Base-by-base conservation (phyloP, 2,113 vertebrate species). In the Fulica atra region DNA sequence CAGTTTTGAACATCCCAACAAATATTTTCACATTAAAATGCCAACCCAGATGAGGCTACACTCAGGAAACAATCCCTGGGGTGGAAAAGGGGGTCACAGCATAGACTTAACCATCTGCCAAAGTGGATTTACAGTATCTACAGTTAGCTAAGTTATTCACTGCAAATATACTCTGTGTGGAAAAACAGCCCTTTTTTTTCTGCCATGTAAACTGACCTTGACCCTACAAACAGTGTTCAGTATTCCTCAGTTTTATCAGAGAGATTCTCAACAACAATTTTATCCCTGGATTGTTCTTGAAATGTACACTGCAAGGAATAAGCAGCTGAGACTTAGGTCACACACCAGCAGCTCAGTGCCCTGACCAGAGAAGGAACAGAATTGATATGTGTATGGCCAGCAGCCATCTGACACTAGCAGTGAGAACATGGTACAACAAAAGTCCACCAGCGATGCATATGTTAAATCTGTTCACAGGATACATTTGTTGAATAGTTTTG, bases 391-490 rank as follows among this genome's bases (percentile, higher is more conserved):
- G 16, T 65, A 59, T 19, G 29, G 60, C 73, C 56, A 88, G 44
- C 79, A 92, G 57, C 56, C 76, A 90, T 53, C 35, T 81, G 48
- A 92, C 31, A 46, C 2, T 0, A 90, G 64, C 25, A 90, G 68
- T 24, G 19, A 92, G 60, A 95, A 88, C 48, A 71, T 8, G 59
- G 46, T 36, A 77, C 35, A 90, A 93, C 93, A 46, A 73, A 66
- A 81, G 88, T 91, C 86, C 73, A 93, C 59, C 86, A 95, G 90
- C 61, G 93, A 79, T 50, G 83, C 44, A 5, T 71, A 90, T 88
- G 86, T 78, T 94, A 90, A 86, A 96, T 86, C 80, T 96, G 86
- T 78, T 94, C 88, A 72, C 51, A 76, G 88, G 86, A 90, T 76
- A 72, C 44, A 89, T 85, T 95, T 94, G 86, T 82, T 17, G 10